These are phyloP conservation scores for Novumbra hubbsi DNA, from an alignment of 2,797 vertebrate species.

Conservation along the genomic window DNA sequence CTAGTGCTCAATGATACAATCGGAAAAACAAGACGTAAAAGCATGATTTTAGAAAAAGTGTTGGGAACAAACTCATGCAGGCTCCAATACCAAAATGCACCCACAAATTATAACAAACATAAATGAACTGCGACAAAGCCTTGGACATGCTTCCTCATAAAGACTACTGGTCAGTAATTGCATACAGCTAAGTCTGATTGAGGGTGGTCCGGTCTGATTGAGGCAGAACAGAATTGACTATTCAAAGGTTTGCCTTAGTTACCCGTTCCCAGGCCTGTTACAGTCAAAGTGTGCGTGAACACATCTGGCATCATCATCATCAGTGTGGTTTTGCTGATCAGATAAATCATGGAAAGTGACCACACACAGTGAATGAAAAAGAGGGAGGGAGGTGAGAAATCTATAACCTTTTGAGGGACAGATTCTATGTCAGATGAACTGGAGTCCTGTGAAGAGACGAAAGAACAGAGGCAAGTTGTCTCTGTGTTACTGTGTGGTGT, in stretches of 20 bases:
- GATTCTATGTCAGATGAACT: constrained; percentile 59
- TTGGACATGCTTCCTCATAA: constrained; percentile 1
- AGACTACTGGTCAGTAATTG: not conserved
- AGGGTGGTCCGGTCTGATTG: too few relatives aligned
- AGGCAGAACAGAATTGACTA: not conserved
- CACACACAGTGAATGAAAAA: constrained; percentile 23
- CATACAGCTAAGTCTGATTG: not conserved
- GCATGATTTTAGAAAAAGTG: constrained; percentile 24
- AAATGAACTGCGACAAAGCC: not conserved
- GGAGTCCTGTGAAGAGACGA: constrained; percentile 66
- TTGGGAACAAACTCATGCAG: constrained; percentile 13
- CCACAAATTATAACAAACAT: constrained; percentile 7
- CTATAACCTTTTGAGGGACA: constrained; percentile 72
- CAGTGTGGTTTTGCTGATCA: constrained; percentile 30
- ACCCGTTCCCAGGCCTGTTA: constrained; percentile 14
- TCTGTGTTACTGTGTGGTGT: constrained; percentile 24
- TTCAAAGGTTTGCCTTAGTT: not conserved
- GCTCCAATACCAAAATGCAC: constrained; percentile 29
- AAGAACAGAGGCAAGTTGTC: constrained; percentile 52
- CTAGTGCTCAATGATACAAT: constrained; percentile 17
- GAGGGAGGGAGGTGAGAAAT: not conserved
- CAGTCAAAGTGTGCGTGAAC: constrained; percentile 1
- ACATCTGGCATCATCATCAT: constrained; percentile 6
- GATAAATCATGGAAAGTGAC: constrained; percentile 34
- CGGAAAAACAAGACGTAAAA: constrained; percentile 16